Conservation (phyloP, 1,140 invertebrate species). For the Cephus cinctus region DNA sequence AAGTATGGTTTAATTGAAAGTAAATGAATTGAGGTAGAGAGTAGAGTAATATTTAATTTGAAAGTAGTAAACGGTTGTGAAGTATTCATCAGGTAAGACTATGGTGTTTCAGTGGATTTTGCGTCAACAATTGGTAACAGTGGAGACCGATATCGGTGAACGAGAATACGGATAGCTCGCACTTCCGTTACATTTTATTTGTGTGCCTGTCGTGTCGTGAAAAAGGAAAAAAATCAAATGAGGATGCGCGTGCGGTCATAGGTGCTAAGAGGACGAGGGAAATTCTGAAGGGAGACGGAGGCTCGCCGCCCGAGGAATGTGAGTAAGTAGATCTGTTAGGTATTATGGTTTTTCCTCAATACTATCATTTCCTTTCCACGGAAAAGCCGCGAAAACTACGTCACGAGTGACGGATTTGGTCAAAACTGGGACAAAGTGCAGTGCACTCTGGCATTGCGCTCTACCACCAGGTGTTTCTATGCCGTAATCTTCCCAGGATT, state of each 20-base stretch:
- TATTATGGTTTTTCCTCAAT: too few relatives aligned
- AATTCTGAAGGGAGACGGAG: slow-evolving; percentile 14
- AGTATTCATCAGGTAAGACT: not conserved
- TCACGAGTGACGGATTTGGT: slow-evolving; percentile 52
- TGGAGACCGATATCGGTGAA: slow-evolving; percentile 20
- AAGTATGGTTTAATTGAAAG: not conserved
- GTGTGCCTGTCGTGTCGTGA: slow-evolving; percentile 7
- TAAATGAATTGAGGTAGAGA: not conserved
- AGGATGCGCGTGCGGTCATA: slow-evolving; percentile 9
- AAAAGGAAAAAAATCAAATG: slow-evolving; percentile 14
- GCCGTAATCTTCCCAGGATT: slow-evolving; percentile 53
- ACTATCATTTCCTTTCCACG: slow-evolving; percentile 18
- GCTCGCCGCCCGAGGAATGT: slow-evolving; percentile 25
- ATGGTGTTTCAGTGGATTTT: not conserved
- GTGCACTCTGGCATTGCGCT: slow-evolving; percentile 57
- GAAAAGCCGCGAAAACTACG: slow-evolving; percentile 52
- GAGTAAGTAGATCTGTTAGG: slow-evolving; percentile 31
- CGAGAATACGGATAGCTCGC: slow-evolving; percentile 17
- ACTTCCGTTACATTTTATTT: slow-evolving; percentile 32
- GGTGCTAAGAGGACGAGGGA: slow-evolving; percentile 11
- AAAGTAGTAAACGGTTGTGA: not conserved
- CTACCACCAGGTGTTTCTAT: slow-evolving; percentile 54
- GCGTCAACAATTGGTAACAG: slow-evolving; percentile 14
- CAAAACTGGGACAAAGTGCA: slow-evolving; percentile 57
- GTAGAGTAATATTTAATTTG: not conserved